Percentiles rank a stretch among this genome's conserved stretches.
These are phyloP conservation scores for Camptogramma bilineatum DNA, from an alignment of 2,888 invertebrate genomes.

Conservation along the genomic window DNA sequence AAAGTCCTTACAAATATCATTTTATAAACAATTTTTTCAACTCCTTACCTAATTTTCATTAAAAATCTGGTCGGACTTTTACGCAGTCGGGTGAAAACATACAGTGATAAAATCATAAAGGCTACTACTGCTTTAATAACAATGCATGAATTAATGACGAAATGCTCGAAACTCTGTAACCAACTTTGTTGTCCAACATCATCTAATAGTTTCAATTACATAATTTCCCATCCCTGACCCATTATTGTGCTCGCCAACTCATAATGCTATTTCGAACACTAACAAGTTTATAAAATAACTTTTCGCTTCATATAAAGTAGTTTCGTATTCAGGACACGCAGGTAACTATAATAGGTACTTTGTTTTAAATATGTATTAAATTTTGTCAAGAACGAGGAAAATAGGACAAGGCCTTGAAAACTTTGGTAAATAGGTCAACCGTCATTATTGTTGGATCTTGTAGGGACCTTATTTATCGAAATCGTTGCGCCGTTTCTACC, in stretches of 20 bases:
- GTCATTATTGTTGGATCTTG: background rate
- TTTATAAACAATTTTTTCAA: too few species aligned
- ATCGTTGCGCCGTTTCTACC: too few species aligned
- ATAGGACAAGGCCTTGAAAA: constrained; percentile 5
- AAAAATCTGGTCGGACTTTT: too few species aligned
- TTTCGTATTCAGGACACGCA: constrained; percentile 50
- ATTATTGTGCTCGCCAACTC: constrained; percentile 31
- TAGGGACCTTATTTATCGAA: background rate
- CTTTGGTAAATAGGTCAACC: background rate
- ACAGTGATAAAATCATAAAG: too few species aligned
- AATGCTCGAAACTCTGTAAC: background rate
- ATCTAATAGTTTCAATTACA: constrained; percentile 15
- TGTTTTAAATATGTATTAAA: constrained; percentile 26
- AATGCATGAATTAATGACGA: too few species aligned
- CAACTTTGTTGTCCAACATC: constrained; percentile 1
- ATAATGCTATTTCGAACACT: constrained; percentile 48
- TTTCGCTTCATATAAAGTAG: constrained; percentile 48
- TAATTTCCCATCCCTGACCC: constrained; percentile 20
- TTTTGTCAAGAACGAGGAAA: constrained; percentile 14
- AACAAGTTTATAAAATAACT: constrained; percentile 57
- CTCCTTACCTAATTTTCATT: too few species aligned
- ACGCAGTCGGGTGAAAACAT: too few species aligned
- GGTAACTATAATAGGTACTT: constrained; percentile 20
- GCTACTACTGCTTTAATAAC: too few species aligned
- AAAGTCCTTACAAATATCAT: too few species aligned